Base-by-base conservation (phyloP, 2,113 vertebrate species). In the Labrus mixtus region DNA sequence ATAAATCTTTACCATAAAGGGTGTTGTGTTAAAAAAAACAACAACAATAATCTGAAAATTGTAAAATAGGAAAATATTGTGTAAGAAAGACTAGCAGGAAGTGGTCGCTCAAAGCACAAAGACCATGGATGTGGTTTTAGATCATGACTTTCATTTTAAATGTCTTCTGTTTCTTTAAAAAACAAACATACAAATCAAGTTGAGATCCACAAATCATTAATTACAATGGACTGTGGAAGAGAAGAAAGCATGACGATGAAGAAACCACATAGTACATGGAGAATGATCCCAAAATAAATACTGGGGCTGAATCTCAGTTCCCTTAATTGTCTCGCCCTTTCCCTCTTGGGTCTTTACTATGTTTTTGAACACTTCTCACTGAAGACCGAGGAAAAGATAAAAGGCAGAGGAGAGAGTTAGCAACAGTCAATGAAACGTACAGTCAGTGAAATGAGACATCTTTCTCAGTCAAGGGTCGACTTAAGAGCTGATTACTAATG, bases 371-470 rank as follows among this genome's bases (percentile, higher is more conserved):
- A 41, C 39, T 45, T 79, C 56, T 54, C n/a, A 8, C 16, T 67
- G 48, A 19, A 29, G 0, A 17, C 4, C 0, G 3, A 50, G 22
- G 25, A 51, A 50, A 64, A 56, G 62, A 80, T 73, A 45, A 79
- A 88, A 58, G 1, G 20, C 0, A n/a, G 54, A 45, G 54, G 58
- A 29, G 53, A 1, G 20, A 72, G 66, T 53, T 53, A 13, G 46
- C 36, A 81, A 53, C n/a, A 61, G 78, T 71, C 50, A 6, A 59
- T 75, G 23, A 70, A 76, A 85, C 57, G n/a, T 25, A 13, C 61
- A 71, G 61, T 68, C 41, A 78, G 84, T 71, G 68, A 81, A 73
- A 78, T 22, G 59, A 82, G 67, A 79, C 16, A n/a, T 58, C 5
- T 3, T 37, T 63, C 23, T 22, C 12, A 48, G 73, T 81, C 33